Conservation (phyloP, 2,113 vertebrate genomes). For the Chunga burmeisteri region DNA sequence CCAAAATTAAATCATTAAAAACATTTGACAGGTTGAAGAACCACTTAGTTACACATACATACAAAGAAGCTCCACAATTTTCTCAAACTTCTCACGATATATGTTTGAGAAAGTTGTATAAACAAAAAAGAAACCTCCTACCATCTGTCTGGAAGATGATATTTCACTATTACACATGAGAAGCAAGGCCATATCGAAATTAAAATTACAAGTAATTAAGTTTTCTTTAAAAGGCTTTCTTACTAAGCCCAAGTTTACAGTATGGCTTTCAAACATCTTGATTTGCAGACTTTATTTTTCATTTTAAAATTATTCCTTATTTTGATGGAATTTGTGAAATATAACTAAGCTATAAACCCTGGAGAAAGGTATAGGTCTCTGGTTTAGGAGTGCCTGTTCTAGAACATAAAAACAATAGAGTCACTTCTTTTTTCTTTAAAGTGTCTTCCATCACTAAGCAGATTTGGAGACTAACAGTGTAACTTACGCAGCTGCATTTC, state of each 20-base stretch:
- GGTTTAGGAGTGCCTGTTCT: not conserved
- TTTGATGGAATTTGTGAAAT: not conserved
- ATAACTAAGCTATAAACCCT: not conserved
- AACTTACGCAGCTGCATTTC: not conserved
- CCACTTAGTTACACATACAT: not conserved
- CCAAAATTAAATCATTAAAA: not conserved
- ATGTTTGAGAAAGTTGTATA: not conserved
- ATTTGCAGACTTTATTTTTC: not conserved
- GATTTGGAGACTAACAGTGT: not conserved
- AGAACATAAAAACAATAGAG: not conserved
- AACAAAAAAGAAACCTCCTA: not conserved
- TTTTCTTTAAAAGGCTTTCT: not conserved
- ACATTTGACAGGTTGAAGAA: not conserved
- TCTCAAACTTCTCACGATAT: not conserved
- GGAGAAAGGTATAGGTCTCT: not conserved
- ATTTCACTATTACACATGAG: not conserved
- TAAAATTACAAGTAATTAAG: not conserved
- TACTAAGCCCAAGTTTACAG: not conserved
- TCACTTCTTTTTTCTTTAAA: not conserved
- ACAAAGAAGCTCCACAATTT: not conserved
- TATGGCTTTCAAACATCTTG: fast-evolving
- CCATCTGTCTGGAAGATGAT: not conserved
- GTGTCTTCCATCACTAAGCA: not conserved
- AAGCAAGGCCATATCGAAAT: not conserved
- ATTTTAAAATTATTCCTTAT: not conserved